A percentile compares a stretch with the other conserved stretches of the same genome.
These are phyloP conservation scores for Chaetops frenatus DNA, from an alignment of 2,113 vertebrate species.

Conservation along the genomic window DNA sequence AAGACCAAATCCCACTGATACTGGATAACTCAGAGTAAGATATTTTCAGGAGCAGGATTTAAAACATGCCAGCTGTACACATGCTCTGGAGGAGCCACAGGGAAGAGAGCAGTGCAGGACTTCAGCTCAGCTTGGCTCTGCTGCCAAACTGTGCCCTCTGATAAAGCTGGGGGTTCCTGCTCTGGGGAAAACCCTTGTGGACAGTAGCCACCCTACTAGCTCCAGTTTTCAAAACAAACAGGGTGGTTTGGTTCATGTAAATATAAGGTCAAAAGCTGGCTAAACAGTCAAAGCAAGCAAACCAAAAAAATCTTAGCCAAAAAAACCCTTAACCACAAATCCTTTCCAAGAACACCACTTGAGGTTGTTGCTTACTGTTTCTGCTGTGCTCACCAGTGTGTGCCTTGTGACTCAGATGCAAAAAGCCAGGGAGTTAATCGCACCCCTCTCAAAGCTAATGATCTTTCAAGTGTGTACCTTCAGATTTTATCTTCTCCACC, in stretches of 20 bases:
- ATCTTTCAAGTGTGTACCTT: not conserved
- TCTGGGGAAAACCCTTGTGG: not conserved
- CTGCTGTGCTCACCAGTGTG: not conserved
- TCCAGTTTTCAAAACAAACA: slow-evolving; percentile 28
- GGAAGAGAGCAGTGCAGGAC: not conserved
- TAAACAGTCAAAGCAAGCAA: not conserved
- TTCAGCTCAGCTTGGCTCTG: not conserved
- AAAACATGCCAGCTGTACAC: not conserved
- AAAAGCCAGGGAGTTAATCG: not conserved
- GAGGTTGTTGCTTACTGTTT: not conserved
- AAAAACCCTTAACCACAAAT: not conserved
- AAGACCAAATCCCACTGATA: not conserved
- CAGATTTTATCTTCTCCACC: not conserved
- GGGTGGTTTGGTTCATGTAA: not conserved
- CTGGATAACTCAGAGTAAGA: not conserved
- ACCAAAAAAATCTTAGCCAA: not conserved
- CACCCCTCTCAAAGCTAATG: not conserved
- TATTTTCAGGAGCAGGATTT: not conserved
- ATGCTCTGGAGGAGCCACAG: not conserved
- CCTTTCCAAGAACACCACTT: not conserved
- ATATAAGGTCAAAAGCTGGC: not conserved
- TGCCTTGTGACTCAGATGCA: not conserved
- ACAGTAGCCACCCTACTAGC: not conserved
- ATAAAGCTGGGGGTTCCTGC: not conserved
- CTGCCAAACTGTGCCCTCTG: not conserved